Conservation (phyloP, 2,888 invertebrate genomes). For the Cataglyphis rosenhaueri region DNA sequence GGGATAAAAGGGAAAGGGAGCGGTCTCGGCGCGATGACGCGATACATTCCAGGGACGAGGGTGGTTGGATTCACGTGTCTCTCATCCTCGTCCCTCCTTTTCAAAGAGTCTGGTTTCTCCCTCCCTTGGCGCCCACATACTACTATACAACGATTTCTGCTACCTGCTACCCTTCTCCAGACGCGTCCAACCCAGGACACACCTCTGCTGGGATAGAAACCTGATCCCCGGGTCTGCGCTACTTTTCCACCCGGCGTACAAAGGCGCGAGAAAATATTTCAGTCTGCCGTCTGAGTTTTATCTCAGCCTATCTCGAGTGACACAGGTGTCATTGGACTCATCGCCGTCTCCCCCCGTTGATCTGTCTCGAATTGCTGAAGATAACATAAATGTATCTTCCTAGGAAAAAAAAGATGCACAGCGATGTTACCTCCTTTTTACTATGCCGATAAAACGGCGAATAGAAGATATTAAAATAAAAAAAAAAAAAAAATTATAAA, state of each 20-base stretch:
- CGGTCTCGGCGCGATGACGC: conserved; percentile 71
- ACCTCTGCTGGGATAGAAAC: conserved; percentile 49
- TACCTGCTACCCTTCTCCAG: conserved; percentile 69
- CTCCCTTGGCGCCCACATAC: conserved; percentile 26
- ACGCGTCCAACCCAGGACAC: conserved; percentile 41
- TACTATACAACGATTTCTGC: conserved; percentile 37
- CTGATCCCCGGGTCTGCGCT: conserved; percentile 39
- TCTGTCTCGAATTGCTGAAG: background rate
- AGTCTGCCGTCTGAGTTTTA: conserved; percentile 42
- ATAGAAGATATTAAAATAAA: background rate
- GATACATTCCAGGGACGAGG: conserved; percentile 78
- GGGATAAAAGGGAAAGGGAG: conserved; percentile 21
- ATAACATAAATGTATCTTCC: conserved; percentile 14
- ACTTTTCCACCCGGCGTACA: conserved; percentile 7
- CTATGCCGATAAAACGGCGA: background rate
- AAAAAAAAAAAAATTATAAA: background rate
- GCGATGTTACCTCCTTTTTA: background rate
- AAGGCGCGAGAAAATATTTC: conserved; percentile 38
- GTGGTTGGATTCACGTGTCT: conserved; percentile 68
- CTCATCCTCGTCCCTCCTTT: conserved; percentile 26
- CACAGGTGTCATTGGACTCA: conserved; percentile 46
- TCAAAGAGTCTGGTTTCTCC: conserved; percentile 15
- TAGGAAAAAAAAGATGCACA: background rate
- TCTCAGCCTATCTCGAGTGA: conserved; percentile 41
- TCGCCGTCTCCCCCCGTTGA: background rate